Base-by-base conservation (phyloP, 30 jellyfish, hydroid and myxozoan species). In the Aurelia coerulea region DNA sequence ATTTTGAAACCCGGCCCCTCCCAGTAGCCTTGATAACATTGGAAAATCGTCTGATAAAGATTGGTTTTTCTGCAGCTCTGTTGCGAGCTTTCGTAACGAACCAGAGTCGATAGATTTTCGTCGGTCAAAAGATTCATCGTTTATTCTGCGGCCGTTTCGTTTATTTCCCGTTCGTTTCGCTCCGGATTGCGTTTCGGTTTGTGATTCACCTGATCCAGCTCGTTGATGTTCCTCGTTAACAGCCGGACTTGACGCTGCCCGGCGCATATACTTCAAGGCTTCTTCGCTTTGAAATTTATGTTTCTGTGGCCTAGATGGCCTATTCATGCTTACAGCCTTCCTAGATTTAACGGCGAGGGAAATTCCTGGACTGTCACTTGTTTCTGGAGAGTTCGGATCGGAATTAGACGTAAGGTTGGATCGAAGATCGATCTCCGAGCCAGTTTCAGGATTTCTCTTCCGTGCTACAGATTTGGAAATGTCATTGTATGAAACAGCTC, bases 61-160 rank as follows among this genome's bases (percentile, higher is more conserved):
- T 23, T 97, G 99, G 73, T 95, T 95, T 1, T 88, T 90, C 63
- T 95, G 97, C 70, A 95, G 68, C 78, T 95, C 99, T 5, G 87
- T 95, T 1, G 96, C 97, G 19, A 95, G 97, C 77, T 89, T 95
- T 39, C 91, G 86, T 54, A 95, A 84, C 14, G 99, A 90, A 64
- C 99, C 99, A 51, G 99, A 95, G 74, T 95, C 99, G 34, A 95
- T 95, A 17, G 99, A 95, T 76, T 95, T 95, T 29, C 99, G 87
- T 19, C 99, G 68, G 72, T 94, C 95, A 51, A 80, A 54, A 12
- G 89, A 75, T 16, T 81, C 99, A 31, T 67, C 96, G 16, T 32
- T 79, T 75, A 52, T 29, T 32, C 56, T 31, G 0, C 82, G 85
- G 13, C 53, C 33, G 19, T 68, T 23, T 17, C 74, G 81, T 16